phyloP scores from a whole-genome alignment of 2,113 vertebrate species.

The Pygoscelis antarcticus region DNA sequence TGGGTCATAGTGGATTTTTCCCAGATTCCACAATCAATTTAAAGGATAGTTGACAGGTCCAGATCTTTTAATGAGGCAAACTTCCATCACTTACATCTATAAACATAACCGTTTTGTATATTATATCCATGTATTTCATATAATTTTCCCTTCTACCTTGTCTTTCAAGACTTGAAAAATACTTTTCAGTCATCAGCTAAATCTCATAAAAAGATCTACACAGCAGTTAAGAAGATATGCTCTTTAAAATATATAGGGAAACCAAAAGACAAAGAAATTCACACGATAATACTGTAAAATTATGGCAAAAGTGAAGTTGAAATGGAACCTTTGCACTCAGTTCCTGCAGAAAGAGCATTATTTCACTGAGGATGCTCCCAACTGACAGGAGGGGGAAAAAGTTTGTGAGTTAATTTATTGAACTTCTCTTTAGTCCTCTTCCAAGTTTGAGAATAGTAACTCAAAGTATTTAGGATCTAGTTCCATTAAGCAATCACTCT shows the following conservation, averaged over 20 bases:
- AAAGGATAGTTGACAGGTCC: background rate
- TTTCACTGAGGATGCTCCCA: background rate
- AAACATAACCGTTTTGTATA: background rate
- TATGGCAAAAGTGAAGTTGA: background rate
- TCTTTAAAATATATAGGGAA: background rate
- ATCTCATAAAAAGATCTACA: background rate
- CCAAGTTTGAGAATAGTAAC: background rate
- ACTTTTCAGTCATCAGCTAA: background rate
- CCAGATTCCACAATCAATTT: background rate
- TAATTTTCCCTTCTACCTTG: background rate
- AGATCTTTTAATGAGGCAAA: background rate
- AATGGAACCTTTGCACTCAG: background rate
- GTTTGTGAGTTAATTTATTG: background rate
- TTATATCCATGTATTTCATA: background rate
- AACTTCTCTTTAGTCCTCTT: background rate
- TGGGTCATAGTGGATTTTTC: background rate
- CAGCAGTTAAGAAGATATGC: background rate
- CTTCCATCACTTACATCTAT: background rate
- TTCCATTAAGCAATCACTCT: background rate
- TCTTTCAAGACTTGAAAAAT: background rate
- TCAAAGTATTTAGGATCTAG: background rate
- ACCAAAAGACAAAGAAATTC: background rate
- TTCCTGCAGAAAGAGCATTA: background rate
- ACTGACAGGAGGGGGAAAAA: background rate
- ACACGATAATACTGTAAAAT: background rate